A percentile compares a stretch with the other conserved stretches of the same genome.
Evolutionary conservation across 2,888 invertebrate genomes (phyloP).

Genomic region (Spodoptera littoralis): DNA sequence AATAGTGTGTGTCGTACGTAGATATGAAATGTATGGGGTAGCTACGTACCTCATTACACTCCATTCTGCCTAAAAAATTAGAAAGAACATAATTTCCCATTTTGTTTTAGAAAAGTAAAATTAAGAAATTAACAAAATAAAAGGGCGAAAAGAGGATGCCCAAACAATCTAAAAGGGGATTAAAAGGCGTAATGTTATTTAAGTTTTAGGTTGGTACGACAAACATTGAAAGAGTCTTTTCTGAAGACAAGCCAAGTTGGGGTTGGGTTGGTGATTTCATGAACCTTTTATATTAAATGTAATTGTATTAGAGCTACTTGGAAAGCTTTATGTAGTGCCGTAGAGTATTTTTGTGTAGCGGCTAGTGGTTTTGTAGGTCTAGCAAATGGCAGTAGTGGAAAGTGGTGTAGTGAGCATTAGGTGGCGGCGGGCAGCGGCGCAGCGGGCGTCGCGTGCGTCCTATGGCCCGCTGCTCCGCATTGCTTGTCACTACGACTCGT

Average conservation of each 20-base stretch:
- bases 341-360: constrained; percentile 60
- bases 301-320: not conserved
- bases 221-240: too few relatives aligned
- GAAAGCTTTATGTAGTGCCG: constrained; percentile 1
- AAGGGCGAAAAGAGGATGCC: too few relatives aligned
- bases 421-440: constrained; percentile 60
- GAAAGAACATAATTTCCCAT: too few relatives aligned
- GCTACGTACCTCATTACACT: too few relatives aligned
- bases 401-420: constrained; percentile 51
- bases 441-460: constrained; percentile 76
- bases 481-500: constrained; percentile 70
- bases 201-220: too few relatives aligned
- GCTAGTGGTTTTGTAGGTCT: constrained; percentile 46
- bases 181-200: too few relatives aligned
- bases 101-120: too few relatives aligned
- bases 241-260: too few relatives aligned
- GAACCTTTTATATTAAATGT: not conserved
- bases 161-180: too few relatives aligned
- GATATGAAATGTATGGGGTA: not conserved
- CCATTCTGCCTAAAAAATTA: too few relatives aligned
- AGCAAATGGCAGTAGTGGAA: constrained; percentile 37
- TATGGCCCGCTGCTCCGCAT: constrained; percentile 69
- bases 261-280: too few relatives aligned
- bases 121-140: too few relatives aligned
- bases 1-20: not conserved